Base-by-base conservation (phyloP, 2,888 invertebrate genomes). In the Diarsia dahlii region DNA sequence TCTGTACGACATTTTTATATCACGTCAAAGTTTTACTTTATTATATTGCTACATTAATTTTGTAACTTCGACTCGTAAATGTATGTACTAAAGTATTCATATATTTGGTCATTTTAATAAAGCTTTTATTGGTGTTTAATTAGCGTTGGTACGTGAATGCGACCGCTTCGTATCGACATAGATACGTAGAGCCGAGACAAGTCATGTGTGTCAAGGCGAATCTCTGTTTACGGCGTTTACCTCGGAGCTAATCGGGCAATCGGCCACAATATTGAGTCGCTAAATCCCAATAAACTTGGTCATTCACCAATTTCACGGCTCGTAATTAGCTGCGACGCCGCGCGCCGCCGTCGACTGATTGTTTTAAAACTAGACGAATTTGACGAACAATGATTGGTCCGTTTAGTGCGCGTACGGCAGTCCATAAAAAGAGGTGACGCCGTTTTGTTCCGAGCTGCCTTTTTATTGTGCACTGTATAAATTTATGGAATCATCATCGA, bases 401-500 rank as follows among this genome's bases (percentile, higher is more conserved):
- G 90, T 91, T 91, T 90, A 91, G 90, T 90, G 87, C 88, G 90
- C 84, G 81, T 84, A 88, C 83, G 87, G 85, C 91, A 93, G 93
- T 94, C 92, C 93, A 94, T 95, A 96, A 95, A 95, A 87, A 82
- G 89, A 92, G 94, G 95, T 95, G 95, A 95, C 95, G 94, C 90
- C 90, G 94, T 94, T 95, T 96, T 95, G 95, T 95, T 95, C 93
- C 90, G 89, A 94, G 89, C 92, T 91, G 91, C 90, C 89, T 93
- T 95, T 96, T 96, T 96, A 96, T 96, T 95, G 92, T 94, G 94
- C 93, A 95, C 95, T 93, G 94, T 96, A 96, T 96, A 96, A 91
- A 95, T 96, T 96, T 96, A 96, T 96, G 95, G 96, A 96, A 95
- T 96, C 95, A 96, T 95, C 95, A 96, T 95, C 92, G 94, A 93